phyloP scores from a whole-genome alignment of 2,888 invertebrate species.

The Cheilosia vulpina region DNA sequence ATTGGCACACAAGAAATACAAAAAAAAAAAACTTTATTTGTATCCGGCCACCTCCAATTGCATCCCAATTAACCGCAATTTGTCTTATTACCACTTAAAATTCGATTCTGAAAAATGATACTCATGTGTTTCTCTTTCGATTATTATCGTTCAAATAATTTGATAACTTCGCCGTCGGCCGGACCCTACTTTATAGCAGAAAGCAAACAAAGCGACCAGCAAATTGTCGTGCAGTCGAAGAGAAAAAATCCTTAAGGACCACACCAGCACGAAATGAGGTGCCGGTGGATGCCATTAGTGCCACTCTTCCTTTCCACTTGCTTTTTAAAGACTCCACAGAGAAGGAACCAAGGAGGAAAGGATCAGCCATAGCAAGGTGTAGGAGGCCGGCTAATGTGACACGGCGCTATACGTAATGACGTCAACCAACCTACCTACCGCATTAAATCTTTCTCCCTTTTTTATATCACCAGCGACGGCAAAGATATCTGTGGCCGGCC shows the following conservation, averaged over 20 bases:
- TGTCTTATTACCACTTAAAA: slow-evolving; percentile 76
- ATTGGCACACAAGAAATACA: slow-evolving; percentile 8
- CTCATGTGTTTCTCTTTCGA: slow-evolving; percentile 56
- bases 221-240: slow-evolving; percentile 73
- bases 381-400: slow-evolving; percentile 76
- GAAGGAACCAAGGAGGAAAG: slow-evolving; percentile 16
- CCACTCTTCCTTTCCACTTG: slow-evolving; percentile 63
- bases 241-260: slow-evolving; percentile 49
- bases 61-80: slow-evolving; percentile 75
- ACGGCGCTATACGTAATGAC: slow-evolving; percentile 72
- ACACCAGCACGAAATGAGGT: slow-evolving; percentile 65
- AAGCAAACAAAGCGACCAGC: slow-evolving; percentile 67
- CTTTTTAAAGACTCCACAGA: slow-evolving; percentile 50
- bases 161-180: slow-evolving; percentile 65
- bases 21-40: slow-evolving; percentile 31
- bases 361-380: slow-evolving; percentile 68
- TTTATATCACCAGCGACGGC: slow-evolving; percentile 45
- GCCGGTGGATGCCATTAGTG: slow-evolving; percentile 70
- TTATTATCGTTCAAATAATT: slow-evolving; percentile 70
- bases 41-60: slow-evolving; percentile 73
- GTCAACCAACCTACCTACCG: slow-evolving; percentile 73
- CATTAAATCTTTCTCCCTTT: slow-evolving; percentile 56
- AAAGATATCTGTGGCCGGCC: slow-evolving; percentile 12
- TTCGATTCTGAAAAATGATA: slow-evolving; percentile 66
- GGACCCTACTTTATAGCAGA: slow-evolving; percentile 6